A percentile compares a stretch with the other conserved stretches of the same genome.
phyloP scores from a whole-genome alignment of 2,113 vertebrate genomes.

The Carlito syrichta region DNA sequence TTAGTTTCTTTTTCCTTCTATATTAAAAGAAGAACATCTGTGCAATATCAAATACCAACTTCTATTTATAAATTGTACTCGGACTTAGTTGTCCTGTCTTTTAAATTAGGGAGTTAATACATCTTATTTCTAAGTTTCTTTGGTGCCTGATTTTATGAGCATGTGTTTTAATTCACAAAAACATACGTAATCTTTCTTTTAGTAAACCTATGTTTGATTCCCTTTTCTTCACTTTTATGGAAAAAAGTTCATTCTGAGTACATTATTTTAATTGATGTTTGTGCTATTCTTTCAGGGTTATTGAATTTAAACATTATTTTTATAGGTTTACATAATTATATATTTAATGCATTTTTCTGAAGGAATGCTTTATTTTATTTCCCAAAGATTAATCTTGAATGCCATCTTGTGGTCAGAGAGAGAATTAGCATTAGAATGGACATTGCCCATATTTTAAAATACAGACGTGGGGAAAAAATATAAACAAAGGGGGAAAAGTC shows the following conservation, averaged over 20 bases:
- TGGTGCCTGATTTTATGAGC: not conserved
- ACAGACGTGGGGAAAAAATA: not conserved
- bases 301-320: slow-evolving; percentile 17
- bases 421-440: not conserved
- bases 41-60: not conserved
- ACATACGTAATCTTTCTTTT: not conserved
- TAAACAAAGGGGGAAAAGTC: not conserved
- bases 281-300: not conserved
- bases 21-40: not conserved
- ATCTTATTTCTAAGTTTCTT: not conserved
- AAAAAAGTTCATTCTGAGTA: not conserved
- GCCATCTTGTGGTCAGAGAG: slow-evolving; percentile 81
- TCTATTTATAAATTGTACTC: not conserved
- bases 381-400: slow-evolving; percentile 60
- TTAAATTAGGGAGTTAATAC: not conserved
- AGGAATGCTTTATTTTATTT: not conserved
- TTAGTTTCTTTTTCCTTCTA: not conserved
- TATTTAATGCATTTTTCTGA: not conserved
- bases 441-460: not conserved
- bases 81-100: not conserved
- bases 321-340: slow-evolving; percentile 1
- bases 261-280: not conserved
- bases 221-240: not conserved
- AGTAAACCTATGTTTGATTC: not conserved
- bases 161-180: slow-evolving; percentile 17